Evolutionary conservation across 2,888 invertebrate species (phyloP).

Genomic region (Melangyna quadrimaculata): DNA sequence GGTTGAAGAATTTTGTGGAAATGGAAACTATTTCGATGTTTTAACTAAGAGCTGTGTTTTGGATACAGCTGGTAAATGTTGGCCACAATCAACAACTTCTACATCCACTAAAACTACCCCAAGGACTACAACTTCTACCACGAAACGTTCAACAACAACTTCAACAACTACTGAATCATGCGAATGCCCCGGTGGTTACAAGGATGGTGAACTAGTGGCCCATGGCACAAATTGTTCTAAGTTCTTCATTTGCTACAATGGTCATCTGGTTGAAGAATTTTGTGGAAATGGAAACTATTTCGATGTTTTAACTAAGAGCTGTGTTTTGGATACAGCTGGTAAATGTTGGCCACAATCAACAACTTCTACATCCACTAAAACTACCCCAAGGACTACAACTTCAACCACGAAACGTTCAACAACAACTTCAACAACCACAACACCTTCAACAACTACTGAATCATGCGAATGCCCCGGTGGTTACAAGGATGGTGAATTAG

Average conservation of each 20-base stretch:
- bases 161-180: background rate
- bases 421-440: background rate
- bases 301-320: background rate
- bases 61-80: background rate
- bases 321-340: background rate
- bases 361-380: background rate
- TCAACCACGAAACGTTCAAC: background rate
- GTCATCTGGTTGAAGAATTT: background rate
- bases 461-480: too few relatives aligned
- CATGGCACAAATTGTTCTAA: background rate
- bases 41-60: background rate
- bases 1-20: background rate
- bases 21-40: background rate
- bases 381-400: constrained; percentile 4
- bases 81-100: background rate
- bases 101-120: too few relatives aligned
- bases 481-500: too few relatives aligned
- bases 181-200: background rate
- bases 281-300: background rate
- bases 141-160: background rate
- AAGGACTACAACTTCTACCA: background rate
- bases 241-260: background rate
- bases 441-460: too few relatives aligned
- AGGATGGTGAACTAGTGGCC: background rate
- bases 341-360: background rate